Evolutionary conservation across 1,140 invertebrate species (phyloP).

Genomic region (Euschistus heros): DNA sequence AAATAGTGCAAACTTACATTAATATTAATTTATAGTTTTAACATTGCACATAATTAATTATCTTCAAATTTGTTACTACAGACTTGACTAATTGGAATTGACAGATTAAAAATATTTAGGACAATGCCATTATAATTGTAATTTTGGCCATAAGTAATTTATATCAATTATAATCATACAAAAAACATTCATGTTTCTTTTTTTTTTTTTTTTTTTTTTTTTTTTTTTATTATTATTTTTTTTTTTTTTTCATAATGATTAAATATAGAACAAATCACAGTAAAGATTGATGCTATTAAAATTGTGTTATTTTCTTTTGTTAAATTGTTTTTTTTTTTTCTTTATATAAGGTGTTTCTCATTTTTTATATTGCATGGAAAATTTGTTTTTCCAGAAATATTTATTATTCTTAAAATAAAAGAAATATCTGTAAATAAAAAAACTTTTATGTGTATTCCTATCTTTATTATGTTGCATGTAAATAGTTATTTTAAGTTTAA

Average conservation of each 20-base stretch:
- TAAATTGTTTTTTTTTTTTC: no score
- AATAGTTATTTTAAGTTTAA: constrained; percentile 9
- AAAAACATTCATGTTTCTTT: no score
- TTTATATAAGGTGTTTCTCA: background rate
- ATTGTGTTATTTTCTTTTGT: no score
- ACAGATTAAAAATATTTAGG: background rate
- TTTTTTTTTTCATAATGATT: no score
- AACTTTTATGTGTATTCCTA: constrained; percentile 11
- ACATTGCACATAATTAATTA: background rate
- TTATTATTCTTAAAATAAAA: constrained; percentile 11
- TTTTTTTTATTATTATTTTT: no score
- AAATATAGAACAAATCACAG: no score
- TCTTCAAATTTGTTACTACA: background rate
- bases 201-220: no score
- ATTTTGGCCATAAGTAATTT: no score
- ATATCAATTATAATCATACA: no score
- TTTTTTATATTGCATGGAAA: constrained; percentile 13
- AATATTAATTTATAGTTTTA: background rate
- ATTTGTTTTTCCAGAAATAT: constrained; percentile 11
- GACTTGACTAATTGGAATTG: background rate
- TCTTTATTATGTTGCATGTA: constrained; percentile 12
- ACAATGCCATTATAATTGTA: no score
- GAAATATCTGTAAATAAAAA: constrained; percentile 9
- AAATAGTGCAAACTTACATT: background rate
- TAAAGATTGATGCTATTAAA: no score